A percentile compares a stretch with the other conserved stretches of the same genome.
phyloP scores from a whole-genome alignment of 2,888 invertebrate species.

The Sarcophaga carnaria region DNA sequence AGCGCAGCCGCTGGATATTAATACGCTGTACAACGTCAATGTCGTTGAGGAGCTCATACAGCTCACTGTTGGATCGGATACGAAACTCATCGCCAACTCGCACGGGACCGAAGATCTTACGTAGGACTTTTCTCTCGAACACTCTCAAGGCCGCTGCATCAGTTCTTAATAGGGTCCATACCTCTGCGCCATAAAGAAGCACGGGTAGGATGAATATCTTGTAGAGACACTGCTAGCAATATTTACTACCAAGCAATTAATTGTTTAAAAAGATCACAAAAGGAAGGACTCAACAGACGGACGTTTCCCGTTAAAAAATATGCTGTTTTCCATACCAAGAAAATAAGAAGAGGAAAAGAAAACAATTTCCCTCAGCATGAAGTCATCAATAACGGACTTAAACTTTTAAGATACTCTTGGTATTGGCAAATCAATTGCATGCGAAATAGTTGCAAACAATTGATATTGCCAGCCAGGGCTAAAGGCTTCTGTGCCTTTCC shows the following conservation, averaged over 20 bases:
- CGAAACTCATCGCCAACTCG: too few species aligned
- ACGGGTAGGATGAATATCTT: too few species aligned
- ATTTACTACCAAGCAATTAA: conserved; percentile 20
- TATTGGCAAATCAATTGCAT: conserved; percentile 65
- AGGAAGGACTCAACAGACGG: not conserved
- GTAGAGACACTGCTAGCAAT: not conserved
- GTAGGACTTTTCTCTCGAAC: too few species aligned
- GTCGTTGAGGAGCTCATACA: too few species aligned
- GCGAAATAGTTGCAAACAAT: conserved; percentile 60
- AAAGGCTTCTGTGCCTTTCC: not conserved
- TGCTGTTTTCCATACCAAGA: not conserved
- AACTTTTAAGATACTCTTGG: conserved; percentile 57
- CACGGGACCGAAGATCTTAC: too few species aligned
- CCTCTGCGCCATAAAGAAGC: too few species aligned
- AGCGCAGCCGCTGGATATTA: too few species aligned
- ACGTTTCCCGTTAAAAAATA: not conserved
- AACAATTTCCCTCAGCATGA: conserved; percentile 64
- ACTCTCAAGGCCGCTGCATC: too few species aligned
- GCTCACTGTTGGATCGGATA: too few species aligned
- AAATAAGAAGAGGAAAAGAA: not conserved
- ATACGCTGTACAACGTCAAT: too few species aligned
- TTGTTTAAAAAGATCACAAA: conserved; percentile 6
- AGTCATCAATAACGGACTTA: conserved; percentile 70
- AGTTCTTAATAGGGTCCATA: too few species aligned
- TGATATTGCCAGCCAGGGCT: conserved; percentile 32